These are phyloP conservation scores for Pseudocheirus occidentalis DNA, from an alignment of 2,797 vertebrate species.

Conservation along the genomic window DNA sequence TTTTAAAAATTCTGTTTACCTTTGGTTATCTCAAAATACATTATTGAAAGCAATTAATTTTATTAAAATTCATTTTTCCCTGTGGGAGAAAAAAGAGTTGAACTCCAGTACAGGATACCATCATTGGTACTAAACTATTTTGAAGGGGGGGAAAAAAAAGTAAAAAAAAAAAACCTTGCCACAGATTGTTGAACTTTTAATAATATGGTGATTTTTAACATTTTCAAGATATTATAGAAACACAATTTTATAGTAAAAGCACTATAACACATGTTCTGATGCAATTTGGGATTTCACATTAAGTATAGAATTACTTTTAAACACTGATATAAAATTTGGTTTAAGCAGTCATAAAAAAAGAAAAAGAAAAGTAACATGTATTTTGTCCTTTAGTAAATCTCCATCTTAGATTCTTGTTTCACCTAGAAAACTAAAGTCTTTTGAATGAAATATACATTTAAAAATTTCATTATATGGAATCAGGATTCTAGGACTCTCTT, in stretches of 20 bases:
- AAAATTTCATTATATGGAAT: constrained; percentile 43
- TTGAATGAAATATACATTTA: constrained; percentile 78
- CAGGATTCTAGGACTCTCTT: too few species aligned
- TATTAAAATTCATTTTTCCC: neutral
- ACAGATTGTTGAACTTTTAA: constrained; percentile 88
- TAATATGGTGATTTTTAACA: constrained; percentile 80
- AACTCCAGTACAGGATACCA: constrained; percentile 93
- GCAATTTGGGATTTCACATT: constrained; percentile 85
- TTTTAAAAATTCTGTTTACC: neutral
- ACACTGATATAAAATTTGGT: constrained; percentile 91
- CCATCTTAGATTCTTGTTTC: constrained; percentile 73
- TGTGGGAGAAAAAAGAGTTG: constrained; percentile 87
- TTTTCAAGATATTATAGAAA: constrained; percentile 91
- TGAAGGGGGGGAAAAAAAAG: constrained; percentile 65
- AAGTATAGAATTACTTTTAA: constrained; percentile 85
- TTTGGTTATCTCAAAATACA: neutral
- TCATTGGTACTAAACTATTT: constrained; percentile 92
- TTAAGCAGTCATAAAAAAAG: constrained; percentile 87
- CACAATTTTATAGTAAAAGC: constrained; percentile 85
- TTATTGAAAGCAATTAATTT: neutral
- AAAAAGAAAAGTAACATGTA: constrained; percentile 5
- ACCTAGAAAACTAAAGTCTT: constrained; percentile 81
- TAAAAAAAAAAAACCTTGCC: constrained; percentile 59
- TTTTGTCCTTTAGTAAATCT: constrained; percentile 77
- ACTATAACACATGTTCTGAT: constrained; percentile 84